phyloP scores from a whole-genome alignment of 2,888 invertebrate genomes.

The Osmoderma eremita region DNA sequence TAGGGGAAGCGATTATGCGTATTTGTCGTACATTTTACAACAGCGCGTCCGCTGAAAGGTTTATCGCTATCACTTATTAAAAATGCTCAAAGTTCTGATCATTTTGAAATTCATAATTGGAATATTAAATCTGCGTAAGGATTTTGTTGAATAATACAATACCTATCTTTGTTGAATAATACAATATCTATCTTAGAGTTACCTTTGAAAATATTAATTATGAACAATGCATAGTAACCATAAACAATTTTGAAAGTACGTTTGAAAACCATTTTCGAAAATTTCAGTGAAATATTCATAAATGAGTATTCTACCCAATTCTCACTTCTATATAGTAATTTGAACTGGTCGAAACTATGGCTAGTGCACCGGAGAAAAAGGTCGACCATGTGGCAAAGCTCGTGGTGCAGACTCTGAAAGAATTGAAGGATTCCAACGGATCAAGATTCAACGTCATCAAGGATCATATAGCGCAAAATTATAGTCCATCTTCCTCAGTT shows the following conservation, averaged over 20 bases:
- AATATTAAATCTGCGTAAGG: too few species aligned
- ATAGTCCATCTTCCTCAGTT: neutral
- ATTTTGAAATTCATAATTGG: too few species aligned
- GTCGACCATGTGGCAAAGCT: constrained; percentile 14
- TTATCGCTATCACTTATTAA: too few species aligned
- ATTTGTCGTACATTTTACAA: too few species aligned
- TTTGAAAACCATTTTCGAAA: neutral
- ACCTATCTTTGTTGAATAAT: too few species aligned
- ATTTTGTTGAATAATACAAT: neutral
- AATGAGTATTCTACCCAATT: neutral
- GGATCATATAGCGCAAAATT: constrained; percentile 34
- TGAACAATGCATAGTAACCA: constrained; percentile 13
- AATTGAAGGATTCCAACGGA: constrained; percentile 29
- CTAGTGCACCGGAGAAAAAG: neutral
- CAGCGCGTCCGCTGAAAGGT: too few species aligned
- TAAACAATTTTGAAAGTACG: constrained; percentile 1
- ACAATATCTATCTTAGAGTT: neutral
- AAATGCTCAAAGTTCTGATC: too few species aligned
- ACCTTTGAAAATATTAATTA: constrained; percentile 15
- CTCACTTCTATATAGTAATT: neutral
- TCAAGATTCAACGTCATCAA: constrained; percentile 21
- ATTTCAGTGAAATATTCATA: constrained; percentile 13
- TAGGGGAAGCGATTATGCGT: too few species aligned
- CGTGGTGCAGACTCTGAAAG: constrained; percentile 12
- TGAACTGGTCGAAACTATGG: neutral